Evolutionary conservation across 1,140 invertebrate species (phyloP).

Genomic region (Solenopsis invicta): DNA sequence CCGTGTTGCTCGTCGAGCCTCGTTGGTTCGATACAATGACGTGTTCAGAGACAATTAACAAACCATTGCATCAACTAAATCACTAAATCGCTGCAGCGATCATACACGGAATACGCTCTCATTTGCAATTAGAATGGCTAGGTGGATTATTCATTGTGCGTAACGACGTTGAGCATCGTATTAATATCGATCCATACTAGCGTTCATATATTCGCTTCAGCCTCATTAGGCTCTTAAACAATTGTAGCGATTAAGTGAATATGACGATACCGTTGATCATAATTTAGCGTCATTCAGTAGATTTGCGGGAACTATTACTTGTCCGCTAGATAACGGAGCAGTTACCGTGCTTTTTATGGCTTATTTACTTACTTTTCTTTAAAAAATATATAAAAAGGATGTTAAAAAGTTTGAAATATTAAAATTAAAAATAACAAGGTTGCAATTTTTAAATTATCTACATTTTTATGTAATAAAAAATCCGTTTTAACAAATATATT

Average conservation of each 20-base stretch:
- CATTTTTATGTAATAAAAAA: background rate
- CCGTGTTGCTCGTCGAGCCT: background rate
- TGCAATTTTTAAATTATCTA: background rate
- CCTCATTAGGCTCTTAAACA: conserved; percentile 46
- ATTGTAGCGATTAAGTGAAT: conserved; percentile 41
- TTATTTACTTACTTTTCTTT: background rate
- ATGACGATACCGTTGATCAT: conserved; percentile 15
- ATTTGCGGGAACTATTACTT: conserved; percentile 32
- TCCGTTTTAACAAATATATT: background rate
- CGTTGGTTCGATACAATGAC: conserved; percentile 57
- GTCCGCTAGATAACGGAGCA: background rate
- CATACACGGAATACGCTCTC: conserved; percentile 49
- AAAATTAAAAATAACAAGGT: background rate
- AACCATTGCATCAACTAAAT: conserved; percentile 51
- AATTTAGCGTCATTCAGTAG: conserved; percentile 2
- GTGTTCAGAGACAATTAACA: conserved; percentile 55
- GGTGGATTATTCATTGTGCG: conserved; percentile 60
- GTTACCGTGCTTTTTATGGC: background rate
- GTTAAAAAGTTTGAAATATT: background rate
- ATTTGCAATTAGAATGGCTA: conserved; percentile 52
- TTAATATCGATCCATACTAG: conserved; percentile 52
- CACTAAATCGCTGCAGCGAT: conserved; percentile 50
- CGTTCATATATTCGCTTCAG: conserved; percentile 37
- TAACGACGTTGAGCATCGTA: conserved; percentile 54
- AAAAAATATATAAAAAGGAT: background rate